These are phyloP conservation scores for Cyphomyrus plagiostoma DNA, from an alignment of 2,113 vertebrate genomes.

Conservation along the genomic window DNA sequence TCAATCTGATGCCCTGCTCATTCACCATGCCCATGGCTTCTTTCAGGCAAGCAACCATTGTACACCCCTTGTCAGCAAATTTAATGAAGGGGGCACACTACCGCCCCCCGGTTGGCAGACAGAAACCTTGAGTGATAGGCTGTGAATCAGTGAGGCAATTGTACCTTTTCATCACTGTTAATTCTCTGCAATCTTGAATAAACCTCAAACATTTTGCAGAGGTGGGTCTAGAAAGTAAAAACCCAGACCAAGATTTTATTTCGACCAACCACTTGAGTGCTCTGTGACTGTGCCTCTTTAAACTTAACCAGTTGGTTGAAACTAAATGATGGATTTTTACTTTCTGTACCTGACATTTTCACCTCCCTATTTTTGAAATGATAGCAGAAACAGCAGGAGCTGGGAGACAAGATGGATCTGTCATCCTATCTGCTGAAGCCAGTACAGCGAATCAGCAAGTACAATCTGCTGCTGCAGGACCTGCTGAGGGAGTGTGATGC, in stretches of 20 bases:
- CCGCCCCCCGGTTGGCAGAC: not conserved
- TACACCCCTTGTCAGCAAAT: not conserved
- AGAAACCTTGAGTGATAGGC: not conserved
- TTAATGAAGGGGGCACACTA: not conserved
- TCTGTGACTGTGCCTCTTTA: not conserved
- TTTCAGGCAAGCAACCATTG: slow-evolving; percentile 56
- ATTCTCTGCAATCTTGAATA: not conserved
- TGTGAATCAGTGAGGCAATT: not conserved
- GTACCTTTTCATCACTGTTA: not conserved
- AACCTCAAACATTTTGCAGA: not conserved
- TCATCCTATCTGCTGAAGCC: slow-evolving; percentile 68
- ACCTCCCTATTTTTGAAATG: not conserved
- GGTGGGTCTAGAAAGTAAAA: not conserved
- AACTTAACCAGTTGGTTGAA: not conserved
- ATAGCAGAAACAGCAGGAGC: slow-evolving; percentile 61
- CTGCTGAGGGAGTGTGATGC: slow-evolving; percentile 53
- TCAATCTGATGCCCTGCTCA: slow-evolving; percentile 59
- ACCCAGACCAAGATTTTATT: not conserved
- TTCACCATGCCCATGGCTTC: slow-evolving; percentile 59
- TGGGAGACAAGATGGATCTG: slow-evolving; percentile 66
- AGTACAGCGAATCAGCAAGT: slow-evolving; percentile 70
- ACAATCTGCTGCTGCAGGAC: slow-evolving; percentile 67
- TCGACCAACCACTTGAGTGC: not conserved
- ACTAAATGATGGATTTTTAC: too few relatives aligned
- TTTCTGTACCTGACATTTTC: too few relatives aligned